Percentiles rank a stretch among this genome's conserved stretches.
These are phyloP conservation scores for Nemotelus pantherinus DNA, from an alignment of 2,888 invertebrate species.

Conservation along the genomic window DNA sequence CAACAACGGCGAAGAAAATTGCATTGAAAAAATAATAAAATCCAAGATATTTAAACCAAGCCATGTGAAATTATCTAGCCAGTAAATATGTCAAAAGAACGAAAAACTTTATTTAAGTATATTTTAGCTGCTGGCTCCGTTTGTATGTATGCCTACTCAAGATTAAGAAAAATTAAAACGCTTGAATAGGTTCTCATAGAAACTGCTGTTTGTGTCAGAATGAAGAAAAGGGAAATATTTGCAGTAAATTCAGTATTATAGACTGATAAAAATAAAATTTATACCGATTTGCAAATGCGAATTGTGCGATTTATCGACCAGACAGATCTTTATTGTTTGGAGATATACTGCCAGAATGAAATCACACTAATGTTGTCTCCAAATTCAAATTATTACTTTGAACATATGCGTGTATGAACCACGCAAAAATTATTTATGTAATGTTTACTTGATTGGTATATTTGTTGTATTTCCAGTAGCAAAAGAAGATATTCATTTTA, in stretches of 20 bases:
- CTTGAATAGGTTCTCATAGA: neutral
- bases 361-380: no score
- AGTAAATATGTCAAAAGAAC: constrained; percentile 63
- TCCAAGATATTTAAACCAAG: constrained; percentile 68
- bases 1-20: no score
- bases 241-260: constrained; percentile 40
- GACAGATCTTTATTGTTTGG: no score
- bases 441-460: no score
- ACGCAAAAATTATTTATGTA: no score
- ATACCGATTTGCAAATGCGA: constrained; percentile 43
- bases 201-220: constrained; percentile 30
- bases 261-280: constrained; percentile 49
- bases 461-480: no score
- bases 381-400: no score
- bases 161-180: constrained; percentile 59
- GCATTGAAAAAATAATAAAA: constrained; percentile 68
- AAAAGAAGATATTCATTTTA: no score
- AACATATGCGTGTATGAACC: no score
- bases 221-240: constrained; percentile 30
- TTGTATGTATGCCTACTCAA: constrained; percentile 64
- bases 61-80: constrained; percentile 62
- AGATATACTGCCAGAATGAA: no score
- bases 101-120: constrained; percentile 65
- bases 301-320: no score
- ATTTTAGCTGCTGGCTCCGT: constrained; percentile 64